Base-by-base conservation (phyloP, 2,113 vertebrate genomes). In the Gobio gobio region DNA sequence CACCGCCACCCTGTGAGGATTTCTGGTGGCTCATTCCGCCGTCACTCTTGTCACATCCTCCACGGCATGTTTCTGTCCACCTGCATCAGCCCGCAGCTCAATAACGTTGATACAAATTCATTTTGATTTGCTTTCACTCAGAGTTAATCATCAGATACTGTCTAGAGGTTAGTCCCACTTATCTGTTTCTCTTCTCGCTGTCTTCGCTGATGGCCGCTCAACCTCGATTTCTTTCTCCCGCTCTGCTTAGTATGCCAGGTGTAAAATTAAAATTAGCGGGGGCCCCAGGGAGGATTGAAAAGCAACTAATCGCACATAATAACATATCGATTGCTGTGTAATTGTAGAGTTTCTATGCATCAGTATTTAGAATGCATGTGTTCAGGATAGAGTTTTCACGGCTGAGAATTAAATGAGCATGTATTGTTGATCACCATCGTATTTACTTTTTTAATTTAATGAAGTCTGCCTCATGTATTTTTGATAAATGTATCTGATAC, bases 241-340 rank as follows among this genome's bases (percentile, higher is more conserved):
- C 45, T 43, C 70, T 82, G 51, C 81, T 86, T 78, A 54, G 33
- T 78, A 51, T 72, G 74, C 86, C 54, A 58, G 18, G 83, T 89
- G 86, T 82, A 88, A 87, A 86, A 85, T 88, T 64, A 66, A 81
- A 83, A 78, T 73, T 79, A 78, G 89, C 72, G 3, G 43, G 26
- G 26, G 64, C 82, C 79, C 83, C 85, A 72, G 82, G 76, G 75
- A 82, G 40, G 79, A 70, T 51, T 89, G 87, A 89, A 87, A 88
- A 86, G 82, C 84, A 84, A 61, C 89, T 90, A 84, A 90, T 90
- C 49, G 77, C 83, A 85, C 86, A 91, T 90, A 89, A 91, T 89
- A 89, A 89, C 89, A 85, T 90, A 89, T 88, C 89, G 91, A 91
- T 91, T 82, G 10, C 13, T 36, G 79, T 82, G 86, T 89, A 88